Percentiles rank a stretch among this genome's conserved stretches.
These are phyloP conservation scores for Nasonia giraulti DNA, from an alignment of 1,140 invertebrate genomes.

Conservation along the genomic window DNA sequence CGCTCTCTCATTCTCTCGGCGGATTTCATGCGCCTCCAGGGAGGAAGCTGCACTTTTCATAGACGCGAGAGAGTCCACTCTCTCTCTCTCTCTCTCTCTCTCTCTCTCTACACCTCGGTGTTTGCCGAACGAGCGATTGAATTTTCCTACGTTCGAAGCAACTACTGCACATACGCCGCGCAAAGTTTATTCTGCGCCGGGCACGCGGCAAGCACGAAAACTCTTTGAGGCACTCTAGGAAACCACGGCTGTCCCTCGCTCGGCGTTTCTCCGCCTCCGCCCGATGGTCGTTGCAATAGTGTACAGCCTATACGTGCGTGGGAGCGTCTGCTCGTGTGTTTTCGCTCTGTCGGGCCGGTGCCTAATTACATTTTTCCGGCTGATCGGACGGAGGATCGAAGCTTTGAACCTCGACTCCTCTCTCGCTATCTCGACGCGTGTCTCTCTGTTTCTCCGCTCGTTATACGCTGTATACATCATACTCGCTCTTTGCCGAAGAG, in stretches of 20 bases:
- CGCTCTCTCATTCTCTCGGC: background rate
- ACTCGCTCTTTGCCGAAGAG: background rate
- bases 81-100: background rate
- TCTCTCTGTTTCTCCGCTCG: background rate
- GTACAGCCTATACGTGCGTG: background rate
- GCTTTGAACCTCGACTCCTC: background rate
- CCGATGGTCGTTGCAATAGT: no score
- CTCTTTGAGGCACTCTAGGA: conserved; percentile 30
- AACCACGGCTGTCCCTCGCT: background rate
- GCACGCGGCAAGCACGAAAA: conserved; percentile 23
- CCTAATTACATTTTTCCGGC: conserved; percentile 34
- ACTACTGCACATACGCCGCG: background rate
- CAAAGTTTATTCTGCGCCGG: conserved; percentile 23
- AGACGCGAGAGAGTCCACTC: no score
- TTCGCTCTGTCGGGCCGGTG: background rate
- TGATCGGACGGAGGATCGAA: conserved; percentile 9
- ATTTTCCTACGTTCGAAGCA: background rate
- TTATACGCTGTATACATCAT: background rate
- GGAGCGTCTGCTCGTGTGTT: background rate
- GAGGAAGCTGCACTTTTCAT: background rate
- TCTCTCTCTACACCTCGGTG: background rate
- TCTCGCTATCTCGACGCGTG: background rate
- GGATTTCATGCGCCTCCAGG: background rate
- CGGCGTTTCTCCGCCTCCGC: background rate
- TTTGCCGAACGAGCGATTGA: background rate